Evolutionary conservation across 2,888 invertebrate species (phyloP).

Genomic region (Pterobdella sp.): DNA sequence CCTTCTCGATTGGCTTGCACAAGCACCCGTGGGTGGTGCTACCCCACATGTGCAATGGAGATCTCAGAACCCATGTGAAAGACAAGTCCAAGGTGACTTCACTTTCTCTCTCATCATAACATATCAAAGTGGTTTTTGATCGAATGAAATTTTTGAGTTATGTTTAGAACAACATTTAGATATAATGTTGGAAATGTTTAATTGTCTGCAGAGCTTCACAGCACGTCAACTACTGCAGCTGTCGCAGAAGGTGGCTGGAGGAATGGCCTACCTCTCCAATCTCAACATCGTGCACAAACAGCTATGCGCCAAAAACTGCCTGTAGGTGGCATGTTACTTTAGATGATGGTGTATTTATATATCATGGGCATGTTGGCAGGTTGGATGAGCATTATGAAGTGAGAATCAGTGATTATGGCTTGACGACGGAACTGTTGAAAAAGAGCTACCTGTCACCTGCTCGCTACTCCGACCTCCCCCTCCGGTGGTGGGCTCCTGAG

Average conservation of each 20-base stretch:
- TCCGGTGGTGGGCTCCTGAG: constrained; percentile 56
- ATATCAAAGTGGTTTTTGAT: neutral
- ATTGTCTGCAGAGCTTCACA: constrained; percentile 49
- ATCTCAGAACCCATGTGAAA: constrained; percentile 50
- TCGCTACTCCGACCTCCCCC: constrained; percentile 47
- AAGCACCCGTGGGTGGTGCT: constrained; percentile 54
- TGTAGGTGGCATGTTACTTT: constrained; percentile 47
- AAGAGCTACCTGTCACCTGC: constrained; percentile 52
- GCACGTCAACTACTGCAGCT: constrained; percentile 53
- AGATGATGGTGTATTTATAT: neutral
- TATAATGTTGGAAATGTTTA: no score
- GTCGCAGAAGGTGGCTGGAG: constrained; percentile 54
- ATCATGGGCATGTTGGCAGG: constrained; percentile 42
- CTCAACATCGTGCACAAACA: constrained; percentile 56
- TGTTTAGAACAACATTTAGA: no score
- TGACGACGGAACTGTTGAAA: constrained; percentile 56
- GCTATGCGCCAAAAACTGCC: constrained; percentile 56
- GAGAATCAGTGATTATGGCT: constrained; percentile 57
- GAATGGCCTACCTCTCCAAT: constrained; percentile 55
- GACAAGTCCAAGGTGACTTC: constrained; percentile 47
- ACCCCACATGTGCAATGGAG: constrained; percentile 55
- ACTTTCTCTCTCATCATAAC: no score
- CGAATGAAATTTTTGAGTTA: neutral
- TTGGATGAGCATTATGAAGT: constrained; percentile 52
- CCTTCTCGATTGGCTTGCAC: constrained; percentile 52